Percentiles rank a stretch among this genome's conserved stretches.
These are phyloP conservation scores for Myanophis thanlyinensis DNA, from an alignment of 2,113 vertebrate species.

Conservation along the genomic window DNA sequence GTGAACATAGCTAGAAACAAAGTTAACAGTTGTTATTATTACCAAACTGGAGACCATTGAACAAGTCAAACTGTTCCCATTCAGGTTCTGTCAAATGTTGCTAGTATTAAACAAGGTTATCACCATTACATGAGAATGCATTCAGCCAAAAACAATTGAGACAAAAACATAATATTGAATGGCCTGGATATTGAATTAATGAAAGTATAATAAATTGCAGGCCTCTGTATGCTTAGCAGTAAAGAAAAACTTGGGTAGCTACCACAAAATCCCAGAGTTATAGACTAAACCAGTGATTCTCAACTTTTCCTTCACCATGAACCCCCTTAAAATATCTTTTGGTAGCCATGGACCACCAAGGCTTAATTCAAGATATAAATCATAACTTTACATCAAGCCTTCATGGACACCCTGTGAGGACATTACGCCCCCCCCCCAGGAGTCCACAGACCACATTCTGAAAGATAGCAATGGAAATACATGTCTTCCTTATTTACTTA, in stretches of 20 bases:
- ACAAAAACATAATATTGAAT: not conserved
- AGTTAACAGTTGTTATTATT: not conserved
- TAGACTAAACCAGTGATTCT: too few species aligned
- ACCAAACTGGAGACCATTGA: not conserved
- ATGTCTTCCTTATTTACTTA: not conserved
- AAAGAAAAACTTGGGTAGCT: not conserved
- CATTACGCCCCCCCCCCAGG: too few species aligned
- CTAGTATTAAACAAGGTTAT: not conserved
- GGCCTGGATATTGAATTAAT: not conserved
- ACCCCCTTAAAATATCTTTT: too few species aligned
- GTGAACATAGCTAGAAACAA: not conserved
- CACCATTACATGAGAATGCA: not conserved
- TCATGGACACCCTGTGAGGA: too few species aligned
- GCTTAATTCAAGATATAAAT: too few species aligned
- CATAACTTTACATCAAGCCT: too few species aligned
- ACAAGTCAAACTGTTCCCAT: not conserved
- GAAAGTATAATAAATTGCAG: not conserved
- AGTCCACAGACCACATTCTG: not conserved
- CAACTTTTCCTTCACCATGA: too few species aligned
- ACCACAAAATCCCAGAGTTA: too few species aligned
- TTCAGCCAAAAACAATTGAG: not conserved
- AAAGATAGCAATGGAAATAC: not conserved
- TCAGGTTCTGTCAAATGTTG: not conserved
- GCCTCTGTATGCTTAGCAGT: not conserved
- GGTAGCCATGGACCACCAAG: too few species aligned